phyloP scores from a whole-genome alignment of 2,113 vertebrate genomes.

The Megaleporinus macrocephalus region DNA sequence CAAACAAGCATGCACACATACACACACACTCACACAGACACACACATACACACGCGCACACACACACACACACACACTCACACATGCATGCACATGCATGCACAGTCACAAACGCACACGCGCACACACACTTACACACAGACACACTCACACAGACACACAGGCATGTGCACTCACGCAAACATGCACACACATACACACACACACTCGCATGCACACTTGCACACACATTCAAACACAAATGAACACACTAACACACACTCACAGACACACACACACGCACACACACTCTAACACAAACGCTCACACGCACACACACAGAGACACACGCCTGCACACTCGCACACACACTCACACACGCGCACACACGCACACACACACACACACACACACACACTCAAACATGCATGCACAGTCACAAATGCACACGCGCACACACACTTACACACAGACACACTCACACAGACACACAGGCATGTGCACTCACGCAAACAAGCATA shows the following conservation, averaged over 20 bases:
- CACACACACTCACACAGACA: not conserved
- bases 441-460: constrained; percentile 3
- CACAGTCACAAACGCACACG: not conserved
- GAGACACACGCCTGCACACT: not conserved
- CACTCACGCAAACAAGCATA: not conserved
- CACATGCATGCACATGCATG: constrained; percentile 72
- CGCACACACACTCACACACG: constrained; percentile 35
- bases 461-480: not conserved
- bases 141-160: not conserved
- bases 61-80: not conserved
- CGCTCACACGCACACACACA: not conserved
- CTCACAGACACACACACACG: not conserved
- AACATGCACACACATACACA: not conserved
- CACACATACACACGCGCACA: not conserved
- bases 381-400: not conserved
- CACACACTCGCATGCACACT: not conserved
- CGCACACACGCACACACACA: not conserved
- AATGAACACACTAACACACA: not conserved
- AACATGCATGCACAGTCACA: not conserved
- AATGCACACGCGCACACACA: not conserved
- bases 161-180: not conserved
- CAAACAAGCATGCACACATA: not conserved
- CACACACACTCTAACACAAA: not conserved
- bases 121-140: not conserved
- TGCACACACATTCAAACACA: not conserved